Evolutionary conservation across 2,888 invertebrate species (phyloP), one percentile per base, ranked within the genome.

Genomic region (Agrochola litura): DNA sequence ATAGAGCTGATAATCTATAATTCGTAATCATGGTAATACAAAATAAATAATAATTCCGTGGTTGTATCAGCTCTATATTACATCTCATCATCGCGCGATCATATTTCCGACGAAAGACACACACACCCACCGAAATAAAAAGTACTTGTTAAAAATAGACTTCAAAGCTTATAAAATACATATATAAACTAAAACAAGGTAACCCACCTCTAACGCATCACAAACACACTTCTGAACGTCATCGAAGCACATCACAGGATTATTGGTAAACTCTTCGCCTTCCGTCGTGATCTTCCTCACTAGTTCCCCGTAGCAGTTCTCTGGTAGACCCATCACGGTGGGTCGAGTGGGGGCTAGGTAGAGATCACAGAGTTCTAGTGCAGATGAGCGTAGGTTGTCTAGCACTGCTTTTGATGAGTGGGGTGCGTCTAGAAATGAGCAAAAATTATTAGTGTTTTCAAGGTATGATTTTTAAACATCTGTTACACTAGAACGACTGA

Each of bases 211-310:
- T 22, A 96, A 89, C 58, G 96, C 96, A 80, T 95, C 97, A 82
- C 97, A 97, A 49, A 98, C 97, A 73, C 97, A 97, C 81, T 97
- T 96, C 94, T 99, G 98, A 30, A 98, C 97, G 81, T 98, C 98
- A 92, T 99, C 99, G 93, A 99, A 99, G 97, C 99, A 98, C 5
- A 97, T 96, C 77, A 98, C 98, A 0, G 96, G 95, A 63, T 94
- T 96, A 60, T 90, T 93, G 0, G 94, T 92, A 69, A 96, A 96
- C 76, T 95, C 95, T 52, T 95, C 96, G 4, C 95, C 96, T 73
- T 96, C 96, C 0, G 94, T 95, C 2, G 95, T 96, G 74, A 96
- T 95, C 79, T 95, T 96, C 70, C 96, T 92, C 60, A 96, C 96
- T 0, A 96, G 85, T 22, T 96, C 96, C 3, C 94, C 89, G 80